These are phyloP conservation scores for Cryptocheilus praepositus DNA, from an alignment of 2,888 invertebrate genomes.

Conservation along the genomic window DNA sequence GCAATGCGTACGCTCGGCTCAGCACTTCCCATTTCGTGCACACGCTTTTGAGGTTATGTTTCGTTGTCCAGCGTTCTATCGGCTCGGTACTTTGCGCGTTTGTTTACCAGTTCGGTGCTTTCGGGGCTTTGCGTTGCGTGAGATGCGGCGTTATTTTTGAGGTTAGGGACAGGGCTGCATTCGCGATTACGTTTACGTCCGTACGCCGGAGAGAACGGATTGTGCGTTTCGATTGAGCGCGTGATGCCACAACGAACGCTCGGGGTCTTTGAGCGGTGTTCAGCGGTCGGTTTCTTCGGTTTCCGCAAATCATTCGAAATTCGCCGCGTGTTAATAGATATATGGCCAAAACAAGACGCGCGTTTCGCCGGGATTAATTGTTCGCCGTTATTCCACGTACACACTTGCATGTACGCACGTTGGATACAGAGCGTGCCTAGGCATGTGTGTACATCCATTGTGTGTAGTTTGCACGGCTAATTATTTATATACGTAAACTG, in stretches of 20 bases:
- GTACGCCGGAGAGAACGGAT: neutral
- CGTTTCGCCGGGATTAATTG: neutral
- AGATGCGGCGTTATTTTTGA: no score
- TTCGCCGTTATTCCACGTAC: no score
- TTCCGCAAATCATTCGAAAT: no score
- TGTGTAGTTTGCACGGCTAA: no score
- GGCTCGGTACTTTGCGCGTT: conserved; percentile 38
- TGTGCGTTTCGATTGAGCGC: conserved; percentile 8
- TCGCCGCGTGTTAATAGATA: neutral
- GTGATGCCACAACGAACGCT: neutral
- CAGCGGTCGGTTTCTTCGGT: no score
- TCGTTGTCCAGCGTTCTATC: conserved; percentile 26
- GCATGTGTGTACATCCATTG: conserved; percentile 1
- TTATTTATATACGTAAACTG: no score
- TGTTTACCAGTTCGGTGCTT: no score
- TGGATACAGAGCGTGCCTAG: neutral
- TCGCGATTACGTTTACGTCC: no score
- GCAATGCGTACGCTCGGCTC: neutral
- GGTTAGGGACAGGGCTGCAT: no score
- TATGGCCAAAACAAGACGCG: conserved; percentile 6
- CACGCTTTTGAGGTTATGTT: conserved; percentile 58
- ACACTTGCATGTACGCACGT: neutral
- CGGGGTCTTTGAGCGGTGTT: no score
- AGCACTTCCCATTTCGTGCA: neutral
- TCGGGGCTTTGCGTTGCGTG: no score